phyloP scores from a whole-genome alignment of 1,140 invertebrate genomes.

The Anoplophora glabripennis region DNA sequence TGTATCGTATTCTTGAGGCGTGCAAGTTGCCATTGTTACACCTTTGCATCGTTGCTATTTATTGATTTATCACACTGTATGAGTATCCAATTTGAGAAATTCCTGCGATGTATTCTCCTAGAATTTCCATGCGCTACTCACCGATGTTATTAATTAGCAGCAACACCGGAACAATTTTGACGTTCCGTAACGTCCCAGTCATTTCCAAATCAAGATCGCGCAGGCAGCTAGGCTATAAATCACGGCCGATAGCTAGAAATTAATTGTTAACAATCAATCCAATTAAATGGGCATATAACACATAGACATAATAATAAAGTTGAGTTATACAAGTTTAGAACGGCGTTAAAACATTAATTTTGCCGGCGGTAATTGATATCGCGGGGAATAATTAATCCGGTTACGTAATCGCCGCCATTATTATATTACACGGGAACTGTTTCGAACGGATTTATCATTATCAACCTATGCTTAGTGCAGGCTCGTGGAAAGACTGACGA shows the following conservation, averaged over 20 bases:
- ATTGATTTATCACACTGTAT: too few species aligned
- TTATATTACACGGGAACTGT: constrained; percentile 22
- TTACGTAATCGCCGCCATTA: constrained; percentile 26
- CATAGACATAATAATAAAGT: constrained; percentile 19
- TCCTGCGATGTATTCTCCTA: too few species aligned
- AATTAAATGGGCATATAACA: constrained; percentile 20
- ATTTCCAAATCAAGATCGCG: constrained; percentile 4
- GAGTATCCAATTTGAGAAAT: too few species aligned
- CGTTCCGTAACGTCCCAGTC: too few species aligned
- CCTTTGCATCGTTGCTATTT: too few species aligned
- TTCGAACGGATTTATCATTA: constrained; percentile 22
- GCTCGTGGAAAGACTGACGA: too few species aligned
- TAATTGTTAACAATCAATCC: constrained; percentile 26
- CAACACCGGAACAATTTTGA: neutral
- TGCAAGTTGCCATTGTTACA: too few species aligned
- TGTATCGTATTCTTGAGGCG: too few species aligned
- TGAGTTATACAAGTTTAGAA: constrained; percentile 23
- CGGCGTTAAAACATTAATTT: constrained; percentile 29
- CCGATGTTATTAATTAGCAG: neutral
- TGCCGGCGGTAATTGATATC: constrained; percentile 25
- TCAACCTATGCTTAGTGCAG: constrained; percentile 4
- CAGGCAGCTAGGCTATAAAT: constrained; percentile 6
- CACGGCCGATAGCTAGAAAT: constrained; percentile 16
- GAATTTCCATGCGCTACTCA: too few species aligned
- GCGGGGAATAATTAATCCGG: constrained; percentile 26